Conservation (phyloP, 2,888 invertebrate species). For the Drosophila differens region DNA sequence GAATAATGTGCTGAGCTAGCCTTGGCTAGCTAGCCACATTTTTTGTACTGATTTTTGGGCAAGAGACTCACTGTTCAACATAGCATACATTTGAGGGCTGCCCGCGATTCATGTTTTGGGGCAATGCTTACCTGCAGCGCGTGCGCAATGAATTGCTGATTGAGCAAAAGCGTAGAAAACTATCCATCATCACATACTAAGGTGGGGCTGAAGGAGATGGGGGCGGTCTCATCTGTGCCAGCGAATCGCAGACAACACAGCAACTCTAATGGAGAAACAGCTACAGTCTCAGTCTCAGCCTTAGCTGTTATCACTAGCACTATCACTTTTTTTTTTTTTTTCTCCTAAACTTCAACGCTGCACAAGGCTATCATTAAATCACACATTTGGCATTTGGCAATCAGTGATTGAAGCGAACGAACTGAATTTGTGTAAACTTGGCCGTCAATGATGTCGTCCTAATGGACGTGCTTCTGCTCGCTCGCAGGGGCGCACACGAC, state of each 20-base stretch:
- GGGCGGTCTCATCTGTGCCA: conserved; percentile 22
- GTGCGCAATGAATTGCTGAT: conserved; percentile 62
- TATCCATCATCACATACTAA: conserved; percentile 63
- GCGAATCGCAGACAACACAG: conserved; percentile 3
- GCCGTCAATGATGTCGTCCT: conserved; percentile 4
- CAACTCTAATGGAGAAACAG: conserved; percentile 42
- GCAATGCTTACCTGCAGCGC: conserved; percentile 69
- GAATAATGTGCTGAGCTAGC: neutral
- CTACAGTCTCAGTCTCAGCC: neutral
- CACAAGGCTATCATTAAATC: conserved; percentile 53
- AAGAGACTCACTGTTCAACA: conserved; percentile 2
- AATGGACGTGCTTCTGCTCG: conserved; percentile 31
- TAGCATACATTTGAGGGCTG: conserved; percentile 55
- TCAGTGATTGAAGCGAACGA: neutral
- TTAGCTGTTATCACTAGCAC: neutral
- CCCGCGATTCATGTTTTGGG: conserved; percentile 10
- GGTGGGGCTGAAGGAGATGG: conserved; percentile 1
- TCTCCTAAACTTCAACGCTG: neutral
- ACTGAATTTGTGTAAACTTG: conserved; percentile 46
- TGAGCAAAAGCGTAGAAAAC: conserved; percentile 71
- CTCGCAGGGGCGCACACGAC: conserved; percentile 49
- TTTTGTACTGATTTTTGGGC: neutral
- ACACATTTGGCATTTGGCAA: conserved; percentile 21
- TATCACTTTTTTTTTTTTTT: conserved; percentile 2
- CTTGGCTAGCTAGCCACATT: neutral